A percentile compares a stretch with the other conserved stretches of the same genome.
phyloP scores from a whole-genome alignment of 2,797 vertebrate genomes.

The Artibeus jamaicensis region DNA sequence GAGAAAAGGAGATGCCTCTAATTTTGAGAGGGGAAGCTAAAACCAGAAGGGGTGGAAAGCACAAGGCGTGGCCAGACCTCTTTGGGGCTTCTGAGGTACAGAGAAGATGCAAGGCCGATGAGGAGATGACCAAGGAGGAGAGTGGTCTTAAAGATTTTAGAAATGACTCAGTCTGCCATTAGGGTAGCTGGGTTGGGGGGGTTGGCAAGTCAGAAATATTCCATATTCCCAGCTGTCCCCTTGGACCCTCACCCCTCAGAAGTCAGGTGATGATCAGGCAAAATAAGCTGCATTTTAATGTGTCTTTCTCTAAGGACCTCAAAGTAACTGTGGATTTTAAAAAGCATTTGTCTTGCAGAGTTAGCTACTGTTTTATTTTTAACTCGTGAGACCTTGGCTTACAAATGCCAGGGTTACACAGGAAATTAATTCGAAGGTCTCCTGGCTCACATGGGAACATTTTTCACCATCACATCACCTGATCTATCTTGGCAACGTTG shows the following conservation, averaged over 20 bases:
- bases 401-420: constrained; percentile 48
- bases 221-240: accelerated
- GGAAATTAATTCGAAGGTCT: constrained; percentile 61
- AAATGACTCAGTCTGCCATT: background rate
- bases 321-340: constrained; percentile 37
- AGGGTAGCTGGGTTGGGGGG: too few relatives aligned
- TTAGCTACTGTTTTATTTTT: constrained; percentile 59
- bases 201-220: background rate
- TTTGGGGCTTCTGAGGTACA: background rate
- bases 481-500: background rate
- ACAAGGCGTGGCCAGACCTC: background rate
- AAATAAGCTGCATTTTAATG: constrained; percentile 14
- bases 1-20: background rate
- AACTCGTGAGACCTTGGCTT: constrained; percentile 44
- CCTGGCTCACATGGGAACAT: constrained; percentile 2
- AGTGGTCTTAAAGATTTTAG: background rate
- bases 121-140: background rate
- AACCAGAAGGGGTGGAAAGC: background rate
- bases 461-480: constrained; percentile 37
- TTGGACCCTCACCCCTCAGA: background rate
- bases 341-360: constrained; percentile 50
- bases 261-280: background rate
- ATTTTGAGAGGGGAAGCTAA: background rate
- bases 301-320: constrained; percentile 32
- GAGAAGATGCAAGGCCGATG: background rate